Percentiles rank a stretch among this genome's conserved stretches.
Evolutionary conservation across 2,797 vertebrate species (phyloP).

Genomic region (Chiloscyllium punctatum): DNA sequence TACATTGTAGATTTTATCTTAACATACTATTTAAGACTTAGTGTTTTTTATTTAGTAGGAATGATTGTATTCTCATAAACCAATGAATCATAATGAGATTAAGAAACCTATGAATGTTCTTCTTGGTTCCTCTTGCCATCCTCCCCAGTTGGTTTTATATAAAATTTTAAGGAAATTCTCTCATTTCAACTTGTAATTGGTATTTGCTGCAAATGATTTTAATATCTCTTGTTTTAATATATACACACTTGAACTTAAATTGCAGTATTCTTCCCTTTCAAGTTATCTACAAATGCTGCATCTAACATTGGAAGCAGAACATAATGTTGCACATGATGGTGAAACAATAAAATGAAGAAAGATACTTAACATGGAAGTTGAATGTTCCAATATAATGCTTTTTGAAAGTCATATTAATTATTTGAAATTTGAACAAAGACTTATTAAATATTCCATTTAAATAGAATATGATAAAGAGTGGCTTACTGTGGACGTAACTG

Average conservation of each 20-base stretch:
- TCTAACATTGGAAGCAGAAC: not conserved
- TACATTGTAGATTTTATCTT: not conserved
- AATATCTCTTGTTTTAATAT: not conserved
- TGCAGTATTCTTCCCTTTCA: not conserved
- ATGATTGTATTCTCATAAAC: not conserved
- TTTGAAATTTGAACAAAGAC: not conserved
- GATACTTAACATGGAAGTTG: not conserved
- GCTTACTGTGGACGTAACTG: not conserved
- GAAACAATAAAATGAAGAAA: not conserved
- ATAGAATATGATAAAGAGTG: not conserved
- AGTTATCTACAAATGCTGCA: not conserved
- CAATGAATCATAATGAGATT: not conserved
- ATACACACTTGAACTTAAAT: not conserved
- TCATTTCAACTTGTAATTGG: not conserved
- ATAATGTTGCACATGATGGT: not conserved
- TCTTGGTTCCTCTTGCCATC: not conserved
- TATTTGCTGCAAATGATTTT: not conserved
- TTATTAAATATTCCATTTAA: not conserved
- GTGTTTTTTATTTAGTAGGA: too few species aligned
- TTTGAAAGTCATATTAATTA: not conserved
- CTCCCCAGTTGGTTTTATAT: not conserved
- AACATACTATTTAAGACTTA: not conserved
- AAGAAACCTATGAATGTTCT: not conserved
- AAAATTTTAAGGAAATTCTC: not conserved
- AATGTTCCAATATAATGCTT: not conserved